Evolutionary conservation across 2,797 vertebrate genomes (phyloP).

Genomic region (Semaprochilodus insignis): DNA sequence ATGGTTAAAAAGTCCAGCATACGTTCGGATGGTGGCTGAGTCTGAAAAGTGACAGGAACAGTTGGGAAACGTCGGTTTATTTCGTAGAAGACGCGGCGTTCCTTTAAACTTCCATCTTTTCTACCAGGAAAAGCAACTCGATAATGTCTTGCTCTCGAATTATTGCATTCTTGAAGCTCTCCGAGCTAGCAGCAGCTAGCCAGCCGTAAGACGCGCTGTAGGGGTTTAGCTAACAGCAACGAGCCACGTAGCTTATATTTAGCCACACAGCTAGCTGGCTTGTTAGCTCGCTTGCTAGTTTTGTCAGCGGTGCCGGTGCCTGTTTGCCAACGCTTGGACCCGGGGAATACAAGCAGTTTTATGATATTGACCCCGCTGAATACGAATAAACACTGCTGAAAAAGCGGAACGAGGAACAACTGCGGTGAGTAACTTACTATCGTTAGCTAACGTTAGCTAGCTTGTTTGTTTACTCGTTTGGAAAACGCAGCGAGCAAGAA

Average conservation of each 20-base stretch:
- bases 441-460: conserved; percentile 8
- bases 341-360: neutral
- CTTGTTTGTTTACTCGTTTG: neutral
- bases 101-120: conserved; percentile 10
- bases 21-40: conserved; percentile 44
- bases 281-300: conserved; percentile 16
- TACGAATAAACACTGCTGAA: conserved; percentile 55
- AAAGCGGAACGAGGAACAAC: conserved; percentile 38
- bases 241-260: conserved; percentile 50
- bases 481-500: neutral
- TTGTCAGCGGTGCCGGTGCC: neutral
- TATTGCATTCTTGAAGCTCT: conserved; percentile 21
- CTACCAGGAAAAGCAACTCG: conserved; percentile 7
- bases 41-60: conserved; percentile 35
- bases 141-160: conserved; percentile 30
- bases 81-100: neutral
- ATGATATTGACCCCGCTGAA: neutral
- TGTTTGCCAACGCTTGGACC: neutral
- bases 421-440: conserved; percentile 34
- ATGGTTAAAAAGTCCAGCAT: conserved; percentile 56
- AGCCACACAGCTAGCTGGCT: conserved; percentile 59
- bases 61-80: conserved; percentile 39
- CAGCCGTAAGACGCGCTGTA: neutral
- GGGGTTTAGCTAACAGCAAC: conserved; percentile 62
- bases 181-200: conserved; percentile 5